phyloP scores from a whole-genome alignment of 2,888 invertebrate species.

The Dasypogon diadema region DNA sequence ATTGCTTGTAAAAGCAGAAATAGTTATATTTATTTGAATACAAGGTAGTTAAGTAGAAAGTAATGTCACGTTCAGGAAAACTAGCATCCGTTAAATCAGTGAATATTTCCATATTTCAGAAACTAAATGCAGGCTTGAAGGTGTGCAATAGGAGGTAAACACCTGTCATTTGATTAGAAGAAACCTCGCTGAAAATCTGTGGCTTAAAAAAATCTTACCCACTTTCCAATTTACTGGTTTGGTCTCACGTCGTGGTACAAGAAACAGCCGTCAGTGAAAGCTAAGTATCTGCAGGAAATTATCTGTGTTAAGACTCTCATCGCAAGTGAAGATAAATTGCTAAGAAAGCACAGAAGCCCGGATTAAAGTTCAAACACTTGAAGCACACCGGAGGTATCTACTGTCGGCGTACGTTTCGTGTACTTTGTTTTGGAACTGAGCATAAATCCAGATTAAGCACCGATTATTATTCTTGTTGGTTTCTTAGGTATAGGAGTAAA shows the following conservation, averaged over 20 bases:
- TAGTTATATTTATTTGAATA: too few species aligned
- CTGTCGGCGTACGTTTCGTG: neutral
- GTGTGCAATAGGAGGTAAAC: too few species aligned
- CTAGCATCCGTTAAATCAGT: too few species aligned
- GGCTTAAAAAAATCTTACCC: neutral
- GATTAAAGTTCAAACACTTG: neutral
- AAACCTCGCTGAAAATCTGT: too few species aligned
- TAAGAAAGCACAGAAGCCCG: neutral
- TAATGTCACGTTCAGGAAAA: too few species aligned
- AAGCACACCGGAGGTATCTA: neutral
- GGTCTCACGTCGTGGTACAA: neutral
- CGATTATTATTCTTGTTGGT: neutral
- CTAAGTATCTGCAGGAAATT: neutral
- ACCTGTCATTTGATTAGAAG: too few species aligned
- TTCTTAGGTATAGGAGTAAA: neutral
- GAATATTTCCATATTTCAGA: too few species aligned
- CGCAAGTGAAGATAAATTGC: neutral
- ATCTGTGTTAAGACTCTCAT: neutral
- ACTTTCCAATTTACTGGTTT: constrained; percentile 1
- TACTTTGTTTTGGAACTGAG: neutral
- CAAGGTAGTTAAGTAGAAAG: too few species aligned
- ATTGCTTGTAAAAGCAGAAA: too few species aligned
- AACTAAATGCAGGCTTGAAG: too few species aligned
- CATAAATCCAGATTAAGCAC: neutral
- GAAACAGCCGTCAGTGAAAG: neutral